Base-by-base conservation (phyloP, 1,140 invertebrate genomes). In the Neodiprion lecontei region DNA sequence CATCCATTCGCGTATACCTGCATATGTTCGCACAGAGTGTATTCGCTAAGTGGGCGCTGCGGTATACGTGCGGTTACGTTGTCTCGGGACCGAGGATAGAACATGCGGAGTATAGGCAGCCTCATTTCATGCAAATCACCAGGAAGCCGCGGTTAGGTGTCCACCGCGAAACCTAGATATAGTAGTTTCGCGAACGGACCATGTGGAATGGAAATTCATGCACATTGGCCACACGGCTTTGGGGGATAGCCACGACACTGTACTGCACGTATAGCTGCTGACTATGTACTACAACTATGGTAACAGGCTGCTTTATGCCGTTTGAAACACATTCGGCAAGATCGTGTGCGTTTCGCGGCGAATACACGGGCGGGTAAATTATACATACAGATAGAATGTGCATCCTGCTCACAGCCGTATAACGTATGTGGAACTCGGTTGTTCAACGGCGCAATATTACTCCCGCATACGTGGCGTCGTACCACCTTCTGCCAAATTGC, bases 101-200 rank as follows among this genome's bases (percentile, higher is more conserved):
- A 61, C 28, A 5, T 61, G 53, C 9, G 9, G 53, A 17, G n/a
- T 61, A 14, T 17, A 17, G 67, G 67, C 67, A 77, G 47, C 74
- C 75, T 80, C 79, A 79, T 81, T 81, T 81, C 76, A 81, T 81
- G 79, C 74, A 81, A 81, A 81, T 81, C 79, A 48, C 67, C 28
- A 10, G 53, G 74, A 61, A 79, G 74, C 79, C 77, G 76, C 75
- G 72, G 77, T 80, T 80, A 78, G 79, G 23, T 50, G 77, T 48
- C 50, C 65, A 67, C 50, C 53, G 61, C 77, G 73, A 72, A 76
- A 72, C 72, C 76, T 67, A 78, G 72, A 78, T 69, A 23, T 69
- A 69, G 11, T 17, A 61, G 68, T 69, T 28, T 12, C 73, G 68
- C n/a, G 67, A 65, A 73, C 69, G 66, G 72, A 66, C 71, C 70